phyloP scores from a whole-genome alignment of 2,113 vertebrate genomes.

The Macheiramphus alcinus region DNA sequence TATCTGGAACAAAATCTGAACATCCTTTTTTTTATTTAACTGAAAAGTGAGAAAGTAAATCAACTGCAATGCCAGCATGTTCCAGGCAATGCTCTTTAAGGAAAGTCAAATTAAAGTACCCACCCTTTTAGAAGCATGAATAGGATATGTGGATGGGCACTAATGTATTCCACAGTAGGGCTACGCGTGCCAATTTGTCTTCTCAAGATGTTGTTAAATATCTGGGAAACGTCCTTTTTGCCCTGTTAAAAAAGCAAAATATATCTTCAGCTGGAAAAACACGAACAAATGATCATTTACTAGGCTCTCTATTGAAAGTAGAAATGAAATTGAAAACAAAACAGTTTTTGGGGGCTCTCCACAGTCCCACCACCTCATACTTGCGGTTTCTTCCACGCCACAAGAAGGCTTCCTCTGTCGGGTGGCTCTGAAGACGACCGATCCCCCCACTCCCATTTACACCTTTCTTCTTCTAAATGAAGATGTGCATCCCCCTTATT shows the following conservation, averaged over 20 bases:
- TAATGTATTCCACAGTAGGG: conserved; percentile 94
- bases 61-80: not conserved
- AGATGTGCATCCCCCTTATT: not conserved
- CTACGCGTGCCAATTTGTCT: conserved; percentile 92
- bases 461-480: not conserved
- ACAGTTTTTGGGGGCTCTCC: not conserved
- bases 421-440: not conserved
- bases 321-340: not conserved
- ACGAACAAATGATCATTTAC: not conserved
- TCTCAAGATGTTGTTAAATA: conserved; percentile 98
- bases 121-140: conserved; percentile 95
- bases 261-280: not conserved
- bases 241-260: conserved; percentile 77
- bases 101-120: conserved; percentile 39
- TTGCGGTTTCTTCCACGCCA: not conserved
- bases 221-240: conserved; percentile 97
- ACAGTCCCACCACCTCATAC: not conserved
- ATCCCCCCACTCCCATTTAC: not conserved
- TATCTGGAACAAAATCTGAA: not conserved
- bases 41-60: not conserved
- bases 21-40: not conserved
- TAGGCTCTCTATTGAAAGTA: not conserved
- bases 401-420: rapidly evolving
- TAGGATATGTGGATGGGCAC: conserved; percentile 91
- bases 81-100: not conserved